phyloP scores from a whole-genome alignment of 2,797 vertebrate species.

The Pantherophis alleghaniensis region DNA sequence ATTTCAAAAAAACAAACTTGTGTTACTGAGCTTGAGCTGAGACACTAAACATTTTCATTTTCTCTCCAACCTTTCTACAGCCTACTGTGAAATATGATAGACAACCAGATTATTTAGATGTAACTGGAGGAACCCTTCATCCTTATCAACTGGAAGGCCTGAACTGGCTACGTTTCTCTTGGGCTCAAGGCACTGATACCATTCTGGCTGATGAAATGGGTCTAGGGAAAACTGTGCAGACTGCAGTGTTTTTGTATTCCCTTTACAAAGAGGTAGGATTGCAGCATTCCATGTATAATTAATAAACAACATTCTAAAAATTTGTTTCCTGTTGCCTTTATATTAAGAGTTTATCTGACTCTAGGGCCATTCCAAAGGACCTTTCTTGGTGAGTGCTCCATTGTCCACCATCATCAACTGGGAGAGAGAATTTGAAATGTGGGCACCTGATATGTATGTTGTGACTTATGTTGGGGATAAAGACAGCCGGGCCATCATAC shows the following conservation, averaged over 20 bases:
- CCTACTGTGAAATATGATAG: slow-evolving; percentile 98
- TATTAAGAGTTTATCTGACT: neutral
- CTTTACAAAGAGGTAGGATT: slow-evolving; percentile 92
- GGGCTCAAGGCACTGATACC: slow-evolving; percentile 98
- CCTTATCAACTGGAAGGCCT: slow-evolving; percentile 97
- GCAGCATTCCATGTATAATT: neutral
- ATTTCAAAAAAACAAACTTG: neutral
- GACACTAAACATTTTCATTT: neutral
- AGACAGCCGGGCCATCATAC: slow-evolving; percentile 95
- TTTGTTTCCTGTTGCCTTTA: neutral
- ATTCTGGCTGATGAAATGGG: slow-evolving; percentile 99
- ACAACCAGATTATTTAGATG: slow-evolving; percentile 92
- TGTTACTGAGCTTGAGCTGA: neutral
- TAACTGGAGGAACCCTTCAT: slow-evolving; percentile 90
- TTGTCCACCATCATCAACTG: slow-evolving; percentile 99
- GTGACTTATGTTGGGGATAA: slow-evolving; percentile 97
- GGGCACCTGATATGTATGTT: slow-evolving; percentile 98
- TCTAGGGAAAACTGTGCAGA: slow-evolving; percentile 97
- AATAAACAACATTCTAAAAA: neutral
- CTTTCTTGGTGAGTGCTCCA: slow-evolving; percentile 95
- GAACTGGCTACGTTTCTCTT: slow-evolving; percentile 98
- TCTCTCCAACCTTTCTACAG: slow-evolving; percentile 63
- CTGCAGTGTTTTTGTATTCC: slow-evolving; percentile 95
- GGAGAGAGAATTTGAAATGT: slow-evolving; percentile 98
- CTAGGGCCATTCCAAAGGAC: slow-evolving; percentile 97